Base-by-base conservation (phyloP, 1,140 invertebrate species). In the Drosophila bocki region DNA sequence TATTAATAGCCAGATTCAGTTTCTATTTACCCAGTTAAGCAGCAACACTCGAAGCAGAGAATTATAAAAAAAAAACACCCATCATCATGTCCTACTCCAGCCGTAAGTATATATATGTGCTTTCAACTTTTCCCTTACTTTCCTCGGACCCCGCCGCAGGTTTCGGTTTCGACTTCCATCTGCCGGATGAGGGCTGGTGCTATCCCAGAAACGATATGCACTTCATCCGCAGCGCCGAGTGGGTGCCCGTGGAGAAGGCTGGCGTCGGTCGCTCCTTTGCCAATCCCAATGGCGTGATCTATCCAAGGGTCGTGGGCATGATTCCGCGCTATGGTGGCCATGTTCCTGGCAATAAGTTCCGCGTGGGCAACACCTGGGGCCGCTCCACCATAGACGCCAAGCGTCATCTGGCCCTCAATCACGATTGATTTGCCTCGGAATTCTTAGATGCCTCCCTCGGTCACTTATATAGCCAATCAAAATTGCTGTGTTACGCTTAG, bases 271-370 rank as follows among this genome's bases (percentile, higher is more conserved):
- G 77, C n/a, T 91, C 93, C 32, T 91, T 93, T 53, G 93, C 94
- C 4, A 94, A 94, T 91, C 94, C 93, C 3, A 94, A 94, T 12
- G 91, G 93, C 13, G 94, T 95, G 83, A 95, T 96, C 54, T 96
- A 96, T 77, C 95, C 95, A 78, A 95, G 95, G 65, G 94, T 96
- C 65, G 94, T 95, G 41, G 95, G 96, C 12, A 94, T 96, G 93
- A 83, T 96, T 58, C 96, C 96, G 0, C 95, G 95, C 85, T 97
- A 97, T 91, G 94, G 94, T 6, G 96, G 96, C 3, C 96, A 97
- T 78, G 94, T 96, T 53, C 96, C 96, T 1, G 96, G 96, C 45
- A 94, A 94, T 56, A 93, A 94, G 4, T 94, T 78, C 69, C 95
- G 95, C 76, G 95, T 94, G 88, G 96, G 96, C 22, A 95, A 95